phyloP scores from a whole-genome alignment of 1,140 invertebrate species.

The Lepidotrigona ventralis region DNA sequence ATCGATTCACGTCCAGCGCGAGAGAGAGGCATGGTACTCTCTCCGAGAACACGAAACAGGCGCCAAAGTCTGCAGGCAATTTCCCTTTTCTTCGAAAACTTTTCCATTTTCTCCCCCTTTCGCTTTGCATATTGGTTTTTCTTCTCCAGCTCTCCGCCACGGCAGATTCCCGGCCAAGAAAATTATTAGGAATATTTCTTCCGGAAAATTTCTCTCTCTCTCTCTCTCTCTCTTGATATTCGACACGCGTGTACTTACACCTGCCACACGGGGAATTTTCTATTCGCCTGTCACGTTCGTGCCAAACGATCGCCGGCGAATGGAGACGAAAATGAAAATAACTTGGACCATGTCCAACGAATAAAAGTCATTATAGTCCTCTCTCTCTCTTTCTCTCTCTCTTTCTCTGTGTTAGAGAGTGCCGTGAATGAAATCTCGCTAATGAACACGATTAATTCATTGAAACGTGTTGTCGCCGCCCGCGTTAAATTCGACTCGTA shows the following conservation, averaged over 20 bases:
- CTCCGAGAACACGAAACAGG: constrained; percentile 9
- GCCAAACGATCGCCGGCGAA: not conserved
- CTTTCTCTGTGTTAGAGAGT: not conserved
- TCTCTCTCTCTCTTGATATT: not conserved
- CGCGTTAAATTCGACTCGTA: not conserved
- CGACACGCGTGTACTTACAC: too few relatives aligned
- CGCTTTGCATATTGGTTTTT: constrained; percentile 42
- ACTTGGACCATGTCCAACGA: not conserved
- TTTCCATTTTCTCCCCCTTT: constrained; percentile 39
- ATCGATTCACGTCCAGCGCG: not conserved
- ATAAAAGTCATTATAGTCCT: not conserved
- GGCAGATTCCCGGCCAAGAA: not conserved
- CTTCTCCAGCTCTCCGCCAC: not conserved
- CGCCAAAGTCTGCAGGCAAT: constrained; percentile 22
- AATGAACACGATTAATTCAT: not conserved
- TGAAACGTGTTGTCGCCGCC: not conserved
- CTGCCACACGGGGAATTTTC: too few relatives aligned
- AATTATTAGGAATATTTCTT: constrained; percentile 42
- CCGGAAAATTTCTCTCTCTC: not conserved
- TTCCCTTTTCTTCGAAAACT: constrained; percentile 32
- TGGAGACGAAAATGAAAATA: constrained; percentile 18
- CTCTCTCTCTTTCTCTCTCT: too few relatives aligned
- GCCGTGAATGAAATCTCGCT: not conserved
- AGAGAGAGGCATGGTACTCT: not conserved
- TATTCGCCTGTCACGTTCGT: not conserved